Conservation (phyloP, 2,888 invertebrate species). For the Eupsilia transversa region DNA sequence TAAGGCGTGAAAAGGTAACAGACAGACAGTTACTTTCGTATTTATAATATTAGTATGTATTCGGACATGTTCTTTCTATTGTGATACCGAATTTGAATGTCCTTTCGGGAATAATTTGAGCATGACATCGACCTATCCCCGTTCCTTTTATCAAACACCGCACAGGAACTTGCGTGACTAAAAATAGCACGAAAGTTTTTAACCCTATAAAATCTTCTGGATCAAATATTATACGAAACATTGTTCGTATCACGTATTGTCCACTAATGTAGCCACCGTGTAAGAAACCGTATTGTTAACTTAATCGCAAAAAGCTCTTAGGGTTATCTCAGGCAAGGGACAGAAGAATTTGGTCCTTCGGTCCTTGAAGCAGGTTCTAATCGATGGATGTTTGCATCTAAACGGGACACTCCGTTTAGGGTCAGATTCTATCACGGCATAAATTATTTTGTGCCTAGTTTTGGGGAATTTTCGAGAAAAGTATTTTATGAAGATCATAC, state of each 20-base stretch:
- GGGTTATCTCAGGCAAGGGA: conserved; percentile 48
- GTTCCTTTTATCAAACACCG: conserved; percentile 8
- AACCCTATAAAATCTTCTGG: conserved; percentile 34
- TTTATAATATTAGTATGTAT: neutral
- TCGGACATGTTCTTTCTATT: neutral
- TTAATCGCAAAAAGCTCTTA: conserved; percentile 66
- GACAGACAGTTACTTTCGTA: neutral
- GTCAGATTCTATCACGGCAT: conserved; percentile 43
- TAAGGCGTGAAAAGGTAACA: neutral
- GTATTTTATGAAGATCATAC: neutral
- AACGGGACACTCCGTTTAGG: conserved; percentile 38
- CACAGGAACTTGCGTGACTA: conserved; percentile 8
- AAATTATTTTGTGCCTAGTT: conserved; percentile 60
- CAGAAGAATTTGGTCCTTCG: conserved; percentile 36
- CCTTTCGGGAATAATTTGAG: neutral
- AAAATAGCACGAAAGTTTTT: conserved; percentile 36
- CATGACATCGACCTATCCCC: neutral
- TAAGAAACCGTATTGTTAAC: conserved; percentile 48
- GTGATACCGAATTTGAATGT: neutral
- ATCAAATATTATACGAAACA: conserved; percentile 30
- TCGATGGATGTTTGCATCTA: conserved; percentile 57
- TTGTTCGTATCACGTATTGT: conserved; percentile 52
- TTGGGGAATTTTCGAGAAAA: neutral
- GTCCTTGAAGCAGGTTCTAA: conserved; percentile 46
- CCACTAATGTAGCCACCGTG: conserved; percentile 46